These are phyloP conservation scores for Orthosia gothica DNA, from an alignment of 2,888 invertebrate species.

Conservation along the genomic window DNA sequence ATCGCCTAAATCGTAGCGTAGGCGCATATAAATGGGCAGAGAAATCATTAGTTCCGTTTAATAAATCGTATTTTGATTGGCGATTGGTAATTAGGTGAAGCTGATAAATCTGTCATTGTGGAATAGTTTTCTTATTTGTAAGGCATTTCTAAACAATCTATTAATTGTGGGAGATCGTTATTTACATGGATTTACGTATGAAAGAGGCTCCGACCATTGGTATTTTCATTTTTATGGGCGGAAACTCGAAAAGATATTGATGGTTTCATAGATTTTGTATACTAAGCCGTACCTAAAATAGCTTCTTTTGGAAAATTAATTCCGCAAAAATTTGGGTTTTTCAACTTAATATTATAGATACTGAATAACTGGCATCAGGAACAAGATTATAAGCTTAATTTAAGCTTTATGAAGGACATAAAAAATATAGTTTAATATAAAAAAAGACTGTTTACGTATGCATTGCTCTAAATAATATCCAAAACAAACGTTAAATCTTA, in stretches of 20 bases:
- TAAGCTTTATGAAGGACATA: neutral
- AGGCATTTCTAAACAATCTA: constrained; percentile 46
- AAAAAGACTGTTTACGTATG: too few relatives aligned
- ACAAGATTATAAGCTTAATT: neutral
- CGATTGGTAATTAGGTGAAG: constrained; percentile 37
- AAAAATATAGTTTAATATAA: too few relatives aligned
- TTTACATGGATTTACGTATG: constrained; percentile 54
- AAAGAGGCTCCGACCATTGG: constrained; percentile 26
- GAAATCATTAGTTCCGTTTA: constrained; percentile 40
- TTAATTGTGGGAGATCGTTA: constrained; percentile 41
- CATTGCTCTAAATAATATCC: too few relatives aligned
- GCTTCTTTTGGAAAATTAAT: neutral
- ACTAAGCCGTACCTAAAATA: too few relatives aligned
- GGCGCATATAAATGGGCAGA: constrained; percentile 50
- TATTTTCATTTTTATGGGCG: constrained; percentile 11
- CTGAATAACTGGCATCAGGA: neutral
- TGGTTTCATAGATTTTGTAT: constrained; percentile 1
- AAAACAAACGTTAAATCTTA: neutral
- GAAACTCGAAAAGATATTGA: neutral
- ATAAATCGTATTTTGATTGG: constrained; percentile 60
- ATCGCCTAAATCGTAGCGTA: constrained; percentile 38
- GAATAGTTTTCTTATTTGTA: constrained; percentile 50
- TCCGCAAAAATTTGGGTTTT: too few relatives aligned
- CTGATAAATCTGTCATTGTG: constrained; percentile 50
- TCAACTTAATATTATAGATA: too few relatives aligned